These are phyloP conservation scores for Ochotona princeps DNA, from an alignment of 2,113 vertebrate species.

Conservation along the genomic window DNA sequence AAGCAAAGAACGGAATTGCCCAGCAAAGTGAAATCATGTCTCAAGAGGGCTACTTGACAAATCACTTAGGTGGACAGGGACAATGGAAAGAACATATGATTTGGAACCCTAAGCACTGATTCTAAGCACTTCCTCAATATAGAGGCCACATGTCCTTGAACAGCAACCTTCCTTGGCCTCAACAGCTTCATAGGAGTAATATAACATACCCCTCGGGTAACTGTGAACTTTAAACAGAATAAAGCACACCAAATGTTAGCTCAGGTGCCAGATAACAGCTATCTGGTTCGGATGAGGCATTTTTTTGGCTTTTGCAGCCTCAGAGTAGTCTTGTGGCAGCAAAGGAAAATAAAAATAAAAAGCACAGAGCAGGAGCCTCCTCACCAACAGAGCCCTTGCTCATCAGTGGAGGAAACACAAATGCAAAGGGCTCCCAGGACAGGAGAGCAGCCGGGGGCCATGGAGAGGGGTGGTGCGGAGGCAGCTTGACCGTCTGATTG, in stretches of 20 bases:
- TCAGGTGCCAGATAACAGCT: not conserved
- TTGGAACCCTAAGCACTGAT: not conserved
- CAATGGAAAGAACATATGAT: not conserved
- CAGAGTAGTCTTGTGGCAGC: not conserved
- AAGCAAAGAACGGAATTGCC: not conserved
- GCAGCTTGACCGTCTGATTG: not conserved
- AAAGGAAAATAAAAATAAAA: not conserved
- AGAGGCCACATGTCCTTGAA: not conserved
- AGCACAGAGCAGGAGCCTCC: not conserved
- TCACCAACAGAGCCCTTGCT: not conserved
- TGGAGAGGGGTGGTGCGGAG: not conserved
- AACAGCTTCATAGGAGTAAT: not conserved
- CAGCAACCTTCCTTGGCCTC: not conserved
- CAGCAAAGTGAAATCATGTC: not conserved
- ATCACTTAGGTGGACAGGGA: not conserved
- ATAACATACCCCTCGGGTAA: not conserved
- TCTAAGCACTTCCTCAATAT: not conserved
- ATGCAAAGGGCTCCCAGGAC: fast-evolving
- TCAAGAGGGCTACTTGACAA: not conserved
- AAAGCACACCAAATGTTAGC: not conserved
- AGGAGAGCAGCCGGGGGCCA: not conserved
- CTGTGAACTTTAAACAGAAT: constrained; percentile 47
- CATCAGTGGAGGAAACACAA: not conserved
- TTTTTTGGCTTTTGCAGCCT: not conserved
- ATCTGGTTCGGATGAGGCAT: not conserved